Conservation (phyloP, 2,888 invertebrate species). For the Andrena hattorfiana region DNA sequence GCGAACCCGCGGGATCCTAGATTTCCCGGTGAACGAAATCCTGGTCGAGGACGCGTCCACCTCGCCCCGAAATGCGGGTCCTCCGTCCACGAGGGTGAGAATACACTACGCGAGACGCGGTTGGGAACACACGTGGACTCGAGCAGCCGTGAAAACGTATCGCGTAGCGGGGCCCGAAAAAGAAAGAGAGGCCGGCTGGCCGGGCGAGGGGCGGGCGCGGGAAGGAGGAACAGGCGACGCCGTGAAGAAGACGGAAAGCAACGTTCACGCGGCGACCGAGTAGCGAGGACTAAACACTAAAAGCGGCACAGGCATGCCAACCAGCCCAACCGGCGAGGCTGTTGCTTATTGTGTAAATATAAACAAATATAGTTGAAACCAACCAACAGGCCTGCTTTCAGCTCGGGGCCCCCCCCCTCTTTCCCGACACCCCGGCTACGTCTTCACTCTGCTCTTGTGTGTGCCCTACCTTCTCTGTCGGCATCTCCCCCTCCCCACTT, state of each 20-base stretch:
- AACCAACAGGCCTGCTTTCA: constrained; percentile 85
- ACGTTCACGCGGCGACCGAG: constrained; percentile 78
- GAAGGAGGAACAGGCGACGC: constrained; percentile 18
- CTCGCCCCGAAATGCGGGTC: neutral
- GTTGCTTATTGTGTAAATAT: constrained; percentile 85
- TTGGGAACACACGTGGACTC: constrained; percentile 39
- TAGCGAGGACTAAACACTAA: constrained; percentile 83
- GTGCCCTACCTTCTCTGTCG: constrained; percentile 58
- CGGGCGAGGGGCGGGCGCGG: neutral
- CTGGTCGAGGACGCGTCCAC: neutral
- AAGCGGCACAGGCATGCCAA: constrained; percentile 78
- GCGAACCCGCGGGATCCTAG: neutral
- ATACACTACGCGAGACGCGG: neutral
- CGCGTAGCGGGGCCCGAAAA: neutral
- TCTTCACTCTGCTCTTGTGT: constrained; percentile 51
- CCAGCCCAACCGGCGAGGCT: constrained; percentile 79
- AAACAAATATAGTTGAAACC: constrained; percentile 85
- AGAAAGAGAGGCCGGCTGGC: neutral
- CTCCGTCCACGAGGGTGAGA: constrained; percentile 14
- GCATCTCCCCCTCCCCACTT: constrained; percentile 52
- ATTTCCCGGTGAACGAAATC: neutral
- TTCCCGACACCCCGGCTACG: constrained; percentile 31
- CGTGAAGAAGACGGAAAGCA: constrained; percentile 63
- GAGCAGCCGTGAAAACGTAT: neutral
- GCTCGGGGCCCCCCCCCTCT: constrained; percentile 63